Percentiles rank a stretch among this genome's conserved stretches.
These are phyloP conservation scores for Drosophila robusta DNA, from an alignment of 2,888 invertebrate genomes.

Conservation along the genomic window DNA sequence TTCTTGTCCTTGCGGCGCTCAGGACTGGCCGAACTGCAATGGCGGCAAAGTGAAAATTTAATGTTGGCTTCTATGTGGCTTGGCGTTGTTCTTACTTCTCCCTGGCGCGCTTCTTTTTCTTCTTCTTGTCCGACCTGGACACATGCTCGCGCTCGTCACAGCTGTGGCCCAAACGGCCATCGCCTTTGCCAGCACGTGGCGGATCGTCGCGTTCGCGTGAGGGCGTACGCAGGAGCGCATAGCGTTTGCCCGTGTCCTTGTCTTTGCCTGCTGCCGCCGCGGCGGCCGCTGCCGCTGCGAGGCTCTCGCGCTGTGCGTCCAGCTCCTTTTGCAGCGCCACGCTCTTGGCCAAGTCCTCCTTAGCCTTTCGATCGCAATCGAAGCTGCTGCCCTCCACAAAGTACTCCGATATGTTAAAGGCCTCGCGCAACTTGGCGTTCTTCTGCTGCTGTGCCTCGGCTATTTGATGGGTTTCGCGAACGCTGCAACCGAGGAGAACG, in stretches of 20 bases:
- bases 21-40: constrained; percentile 88
- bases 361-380: constrained; percentile 90
- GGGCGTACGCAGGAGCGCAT: constrained; percentile 92
- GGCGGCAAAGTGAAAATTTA: neutral
- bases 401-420: constrained; percentile 96
- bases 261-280: constrained; percentile 77
- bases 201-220: constrained; percentile 86
- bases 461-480: constrained; percentile 97
- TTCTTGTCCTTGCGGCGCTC: constrained; percentile 91
- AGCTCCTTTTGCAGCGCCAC: constrained; percentile 85
- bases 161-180: constrained; percentile 84
- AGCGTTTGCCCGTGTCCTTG: constrained; percentile 86
- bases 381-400: constrained; percentile 97
- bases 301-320: constrained; percentile 85
- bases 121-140: constrained; percentile 86
- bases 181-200: constrained; percentile 64
- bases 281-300: constrained; percentile 72
- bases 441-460: constrained; percentile 98
- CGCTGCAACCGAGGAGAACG: constrained; percentile 86
- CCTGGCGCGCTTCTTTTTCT: constrained; percentile 90
- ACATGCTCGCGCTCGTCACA: constrained; percentile 80
- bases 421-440: constrained; percentile 96
- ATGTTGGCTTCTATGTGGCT: neutral
- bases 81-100: constrained; percentile 63
- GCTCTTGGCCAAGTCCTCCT: constrained; percentile 86